Base-by-base conservation (phyloP, 2,797 vertebrate species). In the Mus minutoides region DNA sequence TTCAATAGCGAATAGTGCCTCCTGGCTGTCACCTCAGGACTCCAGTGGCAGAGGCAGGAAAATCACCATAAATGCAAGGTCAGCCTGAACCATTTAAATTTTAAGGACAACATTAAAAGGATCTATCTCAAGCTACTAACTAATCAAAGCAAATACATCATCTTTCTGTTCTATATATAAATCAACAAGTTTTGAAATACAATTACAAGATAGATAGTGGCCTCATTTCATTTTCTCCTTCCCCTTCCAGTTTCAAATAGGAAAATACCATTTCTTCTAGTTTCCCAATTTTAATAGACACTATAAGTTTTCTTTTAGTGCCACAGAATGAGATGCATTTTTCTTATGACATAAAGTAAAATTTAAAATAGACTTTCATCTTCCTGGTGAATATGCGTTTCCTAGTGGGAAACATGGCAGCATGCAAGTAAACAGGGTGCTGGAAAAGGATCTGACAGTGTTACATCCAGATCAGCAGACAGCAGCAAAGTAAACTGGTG, bases 291-390 rank as follows among this genome's bases (percentile, higher is more conserved):
- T 96, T 67, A 90, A 12, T 62, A 84, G 22, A 8, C 3, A 84
- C 52, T 95, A 46, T 92, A 62, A 40, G 31, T 49, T 91, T 94
- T 64, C 43, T 88, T 94, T 46, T 62, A 84, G 8, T 92, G 24
- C 46, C 34, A 88, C 26, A 92, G 85, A 73, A 85, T 52, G 29
- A 60, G 40, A 54, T 26, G 62, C 0, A 34, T 12, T 82, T 92
- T 96, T 26, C 64, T 88, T 90, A 26, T n/a, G 64, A 17, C 34
- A 89, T 56, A 88, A 71, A 92, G 73, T 71, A 77, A 85, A 90
- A 88, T 91, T 79, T 94, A 69, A 13, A 54, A 31, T 76, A 92
- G 69, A 85, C 31, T 76, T 96, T 88, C 78, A 29, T 17, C 6
- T 84, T 93, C 54, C 8, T 77, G 37, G 12, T 91, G 31, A 12